A percentile compares a stretch with the other conserved stretches of the same genome.
Evolutionary conservation across 2,888 invertebrate species (phyloP).

Genomic region (Cryptophagus acutangulus): DNA sequence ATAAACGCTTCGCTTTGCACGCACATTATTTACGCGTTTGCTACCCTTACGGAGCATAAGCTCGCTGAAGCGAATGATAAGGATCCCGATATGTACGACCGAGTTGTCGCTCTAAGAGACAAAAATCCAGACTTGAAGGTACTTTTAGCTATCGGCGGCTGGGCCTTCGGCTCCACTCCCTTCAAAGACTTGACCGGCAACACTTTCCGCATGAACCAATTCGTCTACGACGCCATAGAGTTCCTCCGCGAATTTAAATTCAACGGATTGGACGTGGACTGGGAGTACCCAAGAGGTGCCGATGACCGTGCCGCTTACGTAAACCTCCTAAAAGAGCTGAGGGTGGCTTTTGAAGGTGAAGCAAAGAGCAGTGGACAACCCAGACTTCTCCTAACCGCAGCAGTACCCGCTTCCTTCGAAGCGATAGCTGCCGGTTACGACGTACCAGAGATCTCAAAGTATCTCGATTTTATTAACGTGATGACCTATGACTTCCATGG

Average conservation of each 20-base stretch:
- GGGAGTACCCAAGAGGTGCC: conserved; percentile 89
- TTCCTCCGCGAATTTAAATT: conserved; percentile 87
- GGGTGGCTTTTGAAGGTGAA: conserved; percentile 74
- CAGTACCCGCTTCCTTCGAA: conserved; percentile 89
- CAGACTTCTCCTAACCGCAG: conserved; percentile 63
- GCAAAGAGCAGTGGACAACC: conserved; percentile 83
- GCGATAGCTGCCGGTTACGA: conserved; percentile 92
- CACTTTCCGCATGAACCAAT: conserved; percentile 90
- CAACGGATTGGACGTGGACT: conserved; percentile 88
- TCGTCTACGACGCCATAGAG: conserved; percentile 91
- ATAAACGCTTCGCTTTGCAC: conserved; percentile 87
- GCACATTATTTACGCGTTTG: conserved; percentile 93
- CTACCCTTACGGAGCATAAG: conserved; percentile 80
- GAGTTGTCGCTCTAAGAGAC: conserved; percentile 78
- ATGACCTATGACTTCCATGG: conserved; percentile 97
- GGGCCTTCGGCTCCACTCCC: conserved; percentile 94
- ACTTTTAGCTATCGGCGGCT: conserved; percentile 85
- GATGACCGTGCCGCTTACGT: conserved; percentile 84
- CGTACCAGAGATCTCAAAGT: conserved; percentile 89
- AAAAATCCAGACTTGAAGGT: conserved; percentile 83
- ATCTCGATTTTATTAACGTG: conserved; percentile 88
- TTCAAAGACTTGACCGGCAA: conserved; percentile 90
- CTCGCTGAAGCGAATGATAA: conserved; percentile 75
- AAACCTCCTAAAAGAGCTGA: conserved; percentile 77
- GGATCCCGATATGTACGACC: conserved; percentile 80